phyloP scores from a whole-genome alignment of 37 sponge, comb jelly and placozoan genomes.

The Beroe ovata region DNA sequence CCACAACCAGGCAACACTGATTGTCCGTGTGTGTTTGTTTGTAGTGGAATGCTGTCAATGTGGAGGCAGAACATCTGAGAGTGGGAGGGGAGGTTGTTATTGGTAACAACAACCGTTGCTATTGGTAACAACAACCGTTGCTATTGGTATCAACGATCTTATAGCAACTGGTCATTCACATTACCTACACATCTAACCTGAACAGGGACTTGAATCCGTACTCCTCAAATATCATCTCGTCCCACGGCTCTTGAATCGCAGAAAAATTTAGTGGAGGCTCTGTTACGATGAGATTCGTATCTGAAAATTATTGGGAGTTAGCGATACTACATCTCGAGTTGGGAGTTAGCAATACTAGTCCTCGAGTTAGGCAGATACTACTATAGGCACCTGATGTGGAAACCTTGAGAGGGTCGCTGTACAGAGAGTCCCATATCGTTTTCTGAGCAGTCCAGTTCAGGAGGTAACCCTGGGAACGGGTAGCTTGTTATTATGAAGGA shows the following conservation, averaged over 20 bases:
- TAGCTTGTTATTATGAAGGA: too few species aligned
- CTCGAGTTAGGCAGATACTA: too few species aligned
- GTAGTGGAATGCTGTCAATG: conserved; percentile 75
- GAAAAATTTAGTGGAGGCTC: conserved; percentile 94
- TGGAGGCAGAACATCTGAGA: conserved; percentile 63
- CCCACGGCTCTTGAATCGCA: conserved; percentile 82
- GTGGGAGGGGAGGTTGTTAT: too few species aligned
- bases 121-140: too few species aligned
- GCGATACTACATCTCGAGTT: too few species aligned
- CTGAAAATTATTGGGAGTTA: too few species aligned
- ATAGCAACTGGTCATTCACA: too few species aligned
- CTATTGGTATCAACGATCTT: too few species aligned
- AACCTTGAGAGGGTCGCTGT: conserved; percentile 70
- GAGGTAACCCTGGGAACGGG: conserved; percentile 91
- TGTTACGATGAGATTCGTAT: conserved; percentile 75
- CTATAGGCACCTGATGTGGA: conserved; percentile 3
- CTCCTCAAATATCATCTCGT: conserved; percentile 94
- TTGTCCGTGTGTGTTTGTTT: conserved; percentile 23
- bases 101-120: too few species aligned
- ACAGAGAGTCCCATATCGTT: conserved; percentile 88
- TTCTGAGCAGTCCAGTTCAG: conserved; percentile 95
- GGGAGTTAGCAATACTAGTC: too few species aligned
- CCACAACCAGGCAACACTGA: conserved; percentile 82
- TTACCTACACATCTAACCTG: conserved; percentile 62
- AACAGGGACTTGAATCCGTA: conserved; percentile 82